phyloP scores from a whole-genome alignment of 2,888 invertebrate genomes.

The Patella ulyssiponensis region DNA sequence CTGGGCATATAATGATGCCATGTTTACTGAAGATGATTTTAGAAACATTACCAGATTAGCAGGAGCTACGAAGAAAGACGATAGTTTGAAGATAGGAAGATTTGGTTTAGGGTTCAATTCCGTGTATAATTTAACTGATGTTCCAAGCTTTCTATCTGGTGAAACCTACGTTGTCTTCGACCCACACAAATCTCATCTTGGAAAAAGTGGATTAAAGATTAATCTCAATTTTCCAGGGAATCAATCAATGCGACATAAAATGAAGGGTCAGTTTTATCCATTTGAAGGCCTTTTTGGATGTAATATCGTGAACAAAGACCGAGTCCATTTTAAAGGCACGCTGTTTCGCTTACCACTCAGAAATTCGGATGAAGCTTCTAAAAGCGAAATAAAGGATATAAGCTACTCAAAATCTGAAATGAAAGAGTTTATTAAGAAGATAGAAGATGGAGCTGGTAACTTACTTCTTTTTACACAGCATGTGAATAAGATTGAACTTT shows the following conservation, averaged over 20 bases:
- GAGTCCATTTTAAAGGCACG: conserved; percentile 51
- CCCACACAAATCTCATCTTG: conserved; percentile 52
- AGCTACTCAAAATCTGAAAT: conserved; percentile 24
- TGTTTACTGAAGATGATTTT: conserved; percentile 58
- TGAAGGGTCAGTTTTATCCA: conserved; percentile 57
- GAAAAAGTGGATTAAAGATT: neutral
- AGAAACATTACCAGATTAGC: conserved; percentile 56
- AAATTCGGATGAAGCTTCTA: neutral
- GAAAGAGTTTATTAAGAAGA: conserved; percentile 50
- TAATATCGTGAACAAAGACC: conserved; percentile 25
- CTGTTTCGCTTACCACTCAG: conserved; percentile 62
- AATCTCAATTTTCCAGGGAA: neutral
- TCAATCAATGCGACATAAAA: neutral
- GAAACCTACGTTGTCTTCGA: conserved; percentile 66
- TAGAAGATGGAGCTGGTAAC: conserved; percentile 53
- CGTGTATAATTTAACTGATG: conserved; percentile 68
- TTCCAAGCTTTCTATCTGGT: conserved; percentile 65
- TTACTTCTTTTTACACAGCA: conserved; percentile 68
- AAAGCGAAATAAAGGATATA: neutral
- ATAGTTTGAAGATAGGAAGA: conserved; percentile 58
- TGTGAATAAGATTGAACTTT: conserved; percentile 54
- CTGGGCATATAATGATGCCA: conserved; percentile 61
- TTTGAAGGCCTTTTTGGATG: conserved; percentile 57
- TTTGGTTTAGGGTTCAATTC: conserved; percentile 68
- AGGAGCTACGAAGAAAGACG: conserved; percentile 58